These are phyloP conservation scores for Somateria mollissima DNA, from an alignment of 2,797 vertebrate species.

Conservation along the genomic window DNA sequence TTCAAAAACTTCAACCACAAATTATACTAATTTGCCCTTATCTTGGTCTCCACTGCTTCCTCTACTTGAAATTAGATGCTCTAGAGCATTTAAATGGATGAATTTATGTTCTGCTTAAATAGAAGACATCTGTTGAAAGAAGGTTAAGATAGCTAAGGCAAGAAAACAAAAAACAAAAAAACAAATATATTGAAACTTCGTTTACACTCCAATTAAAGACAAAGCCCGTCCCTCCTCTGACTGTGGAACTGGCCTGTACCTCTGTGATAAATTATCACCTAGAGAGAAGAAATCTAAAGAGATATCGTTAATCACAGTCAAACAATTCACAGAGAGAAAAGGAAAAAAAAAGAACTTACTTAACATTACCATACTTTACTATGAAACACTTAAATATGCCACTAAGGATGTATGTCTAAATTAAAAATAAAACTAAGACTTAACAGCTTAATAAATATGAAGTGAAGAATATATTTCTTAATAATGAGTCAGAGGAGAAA, in stretches of 20 bases:
- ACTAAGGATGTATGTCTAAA: constrained; percentile 87
- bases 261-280: constrained; percentile 98
- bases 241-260: constrained; percentile 95
- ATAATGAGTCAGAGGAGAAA: constrained; percentile 77
- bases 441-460: constrained; percentile 86
- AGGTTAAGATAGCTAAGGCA: constrained; percentile 65
- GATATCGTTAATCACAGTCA: constrained; percentile 98
- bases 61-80: constrained; percentile 21
- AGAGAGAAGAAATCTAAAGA: constrained; percentile 99
- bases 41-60: constrained; percentile 30
- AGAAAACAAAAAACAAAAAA: constrained; percentile 62
- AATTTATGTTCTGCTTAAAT: constrained; percentile 40
- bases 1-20: constrained; percentile 51
- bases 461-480: constrained; percentile 76
- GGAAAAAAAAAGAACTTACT: constrained; percentile 91
- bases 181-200: constrained; percentile 86
- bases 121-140: constrained; percentile 51
- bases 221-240: constrained; percentile 81
- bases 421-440: constrained; percentile 91
- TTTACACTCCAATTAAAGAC: constrained; percentile 86
- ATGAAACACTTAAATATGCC: constrained; percentile 89
- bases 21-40: constrained; percentile 2
- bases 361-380: constrained; percentile 94
- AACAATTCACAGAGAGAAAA: constrained; percentile 94
- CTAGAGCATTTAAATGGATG: constrained; percentile 2